Base-by-base conservation (phyloP, 2,113 vertebrate genomes). In the Diglossa brunneiventris region DNA sequence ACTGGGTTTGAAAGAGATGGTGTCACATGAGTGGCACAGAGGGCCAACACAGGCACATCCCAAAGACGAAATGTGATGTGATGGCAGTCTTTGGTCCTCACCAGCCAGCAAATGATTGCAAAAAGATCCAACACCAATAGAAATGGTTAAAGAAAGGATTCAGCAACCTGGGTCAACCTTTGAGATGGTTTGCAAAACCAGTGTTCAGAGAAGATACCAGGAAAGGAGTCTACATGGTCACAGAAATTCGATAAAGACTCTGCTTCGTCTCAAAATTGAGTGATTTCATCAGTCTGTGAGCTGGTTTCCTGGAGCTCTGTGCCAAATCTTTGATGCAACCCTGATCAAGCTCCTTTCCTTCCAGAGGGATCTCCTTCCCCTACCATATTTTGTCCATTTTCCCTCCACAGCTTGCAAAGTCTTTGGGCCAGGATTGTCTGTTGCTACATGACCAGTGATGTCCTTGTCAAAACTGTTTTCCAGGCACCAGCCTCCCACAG, bases 401-500 rank as follows among this genome's bases (percentile, higher is more conserved):
- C 52, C 69, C 63, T 68, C 35, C 33, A 52, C 30, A 78, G 50
- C 23, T 78, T 83, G 44, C 46, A 37, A 7, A n/a, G n/a, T 37
- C 59, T 90, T 76, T 66, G 42, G 87, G 46, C 42, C 55, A 74
- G 30, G 46, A 50, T 11, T 63, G 11, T 75, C 64, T 84, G 19
- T 73, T 89, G 56, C 46, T 87, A 31, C 53, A 59, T 35, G 63
- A 61, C 33, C 62, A 75, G 27, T 4, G 30, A 77, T 7, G 10
- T 31, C 53, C 55, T 82, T 88, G 61, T 89, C 80, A 93, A 83
- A 95, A 90, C 37, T 78, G 44, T 81, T 95, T 88, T 84, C 64
- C 58, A 86, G 56, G 41, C 55, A 67, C 21, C 39, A 55, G 35
- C 27, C 56, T 95, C 87, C 61, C 41, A 46, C 41, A 83, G 81